Evolutionary conservation across 2,888 invertebrate species (phyloP), one percentile per base, ranked within the genome.

Genomic region (Papilio protenor): DNA sequence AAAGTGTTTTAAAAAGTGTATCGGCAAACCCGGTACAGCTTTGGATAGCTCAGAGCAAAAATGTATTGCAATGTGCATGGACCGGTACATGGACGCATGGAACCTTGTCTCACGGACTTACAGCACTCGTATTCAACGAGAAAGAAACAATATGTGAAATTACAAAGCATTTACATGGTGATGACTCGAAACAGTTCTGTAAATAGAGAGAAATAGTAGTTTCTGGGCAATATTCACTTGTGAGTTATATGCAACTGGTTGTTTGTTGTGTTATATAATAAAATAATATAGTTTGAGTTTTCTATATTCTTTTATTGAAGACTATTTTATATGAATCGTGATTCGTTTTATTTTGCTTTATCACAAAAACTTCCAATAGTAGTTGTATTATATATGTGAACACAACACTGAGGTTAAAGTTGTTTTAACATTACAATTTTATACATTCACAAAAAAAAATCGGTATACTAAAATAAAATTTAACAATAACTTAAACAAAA

Each of bases 1-100:
- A 88, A 99, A 99, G 94, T 99, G 99, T 93, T 99, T 99, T 91
- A 98, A 97, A 90, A 99, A 99, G 88, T 99, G 99, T 91, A 96
- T 99, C 84, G 94, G 93, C 75, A 99, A 98, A 90, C 99, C 99
- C 45, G 99, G 99, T 27, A 96, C 97, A 16, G 97, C 98, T 2
- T 90, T 99, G 83, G 98, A 98, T 89, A 97, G 96, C 87, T 97
- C 98, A 0, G 98, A 98, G 95, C 96, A 99, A 97, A 99, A 98
- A 96, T 99, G 99, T 90, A 96, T 99, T 84, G 98, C 98, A 0
- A 98, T 99, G 98, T 99, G 99, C 90, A 99, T 99, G 99, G 99
- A 99, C 91, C 96, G 99, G 87, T 99, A 98, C 95, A 98, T 99
- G 98, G 99, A 99, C 87, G 96, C 98, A 4, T 99, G 98, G 97